Evolutionary conservation across 2,797 vertebrate species (phyloP), one percentile per base, ranked within the genome.

Genomic region (Pantherophis vulpinus): DNA sequence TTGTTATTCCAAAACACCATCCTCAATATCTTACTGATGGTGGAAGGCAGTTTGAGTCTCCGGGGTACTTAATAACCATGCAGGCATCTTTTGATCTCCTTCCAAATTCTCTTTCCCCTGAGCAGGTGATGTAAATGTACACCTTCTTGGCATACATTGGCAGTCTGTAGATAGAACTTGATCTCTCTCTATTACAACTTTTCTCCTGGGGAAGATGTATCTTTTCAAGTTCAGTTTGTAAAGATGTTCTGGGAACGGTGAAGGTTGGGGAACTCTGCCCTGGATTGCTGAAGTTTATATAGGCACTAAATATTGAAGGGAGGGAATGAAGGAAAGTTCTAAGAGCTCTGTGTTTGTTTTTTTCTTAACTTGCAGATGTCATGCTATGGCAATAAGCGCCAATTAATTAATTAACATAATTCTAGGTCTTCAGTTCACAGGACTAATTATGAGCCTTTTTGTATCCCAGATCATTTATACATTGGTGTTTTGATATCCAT

Each of bases 71-170:
- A 93, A 74, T 91, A 92, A 87, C 59, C 91, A 27, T 93, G 93
- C 90, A 83, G 5, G 90, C 18, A 83, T 63, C 92, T 90, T 90
- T 93, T 93, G 60, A 94, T 95, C 86, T 96, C 79, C 90, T 90
- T 94, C 66, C 88, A 94, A 92, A 94, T 91, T 91, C 89, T 83
- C 66, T 93, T 92, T 23, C 92, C 89, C 91, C 86, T 58, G 58
- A 56, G 88, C n/a, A 61, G 11, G 90, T 93, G 86, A 37, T 95
- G 14, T n/a, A 92, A 94, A 74, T 70, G 27, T 83, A 92, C 94
- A 92, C 93, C 9, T 87, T 87, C 51, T 93, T 42, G 27, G 88
- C 10, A 66, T 92, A 63, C 95, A 89, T 55, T 87, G 63, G 83
- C 86, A 93, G 87, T 59, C 88, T 93, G 18, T 91, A 83, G 16